These are phyloP conservation scores for Drosophila anomelani DNA, from an alignment of 2,888 invertebrate species.

Conservation along the genomic window DNA sequence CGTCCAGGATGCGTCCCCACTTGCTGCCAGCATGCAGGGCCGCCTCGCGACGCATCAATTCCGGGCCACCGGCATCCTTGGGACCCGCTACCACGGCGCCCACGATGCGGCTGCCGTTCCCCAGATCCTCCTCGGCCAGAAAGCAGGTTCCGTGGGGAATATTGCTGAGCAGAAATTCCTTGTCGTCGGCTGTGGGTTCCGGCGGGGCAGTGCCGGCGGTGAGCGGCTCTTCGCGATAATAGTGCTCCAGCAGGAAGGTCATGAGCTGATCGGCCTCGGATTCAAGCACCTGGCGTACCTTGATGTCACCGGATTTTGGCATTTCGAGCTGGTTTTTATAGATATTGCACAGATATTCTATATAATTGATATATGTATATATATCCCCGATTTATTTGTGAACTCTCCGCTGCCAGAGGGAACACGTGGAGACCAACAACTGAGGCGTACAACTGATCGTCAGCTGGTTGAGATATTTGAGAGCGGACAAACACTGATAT, in stretches of 20 bases:
- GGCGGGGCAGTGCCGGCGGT: constrained; percentile 73
- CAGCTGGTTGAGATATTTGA: not conserved
- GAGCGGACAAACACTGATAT: not conserved
- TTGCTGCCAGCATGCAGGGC: constrained; percentile 65
- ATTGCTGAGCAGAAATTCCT: constrained; percentile 72
- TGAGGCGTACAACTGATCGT: constrained; percentile 5
- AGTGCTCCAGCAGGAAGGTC: constrained; percentile 75
- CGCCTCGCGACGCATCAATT: constrained; percentile 66
- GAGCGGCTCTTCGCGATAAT: constrained; percentile 82
- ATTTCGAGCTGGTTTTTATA: not conserved
- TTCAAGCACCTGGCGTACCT: constrained; percentile 55
- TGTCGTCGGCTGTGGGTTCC: constrained; percentile 73
- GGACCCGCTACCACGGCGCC: constrained; percentile 80
- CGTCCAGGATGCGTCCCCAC: constrained; percentile 74
- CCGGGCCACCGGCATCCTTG: constrained; percentile 65
- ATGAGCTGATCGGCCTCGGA: constrained; percentile 70
- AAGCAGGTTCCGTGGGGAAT: constrained; percentile 72
- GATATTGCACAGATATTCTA: not conserved
- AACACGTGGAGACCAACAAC: constrained; percentile 18
- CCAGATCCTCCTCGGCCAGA: constrained; percentile 27
- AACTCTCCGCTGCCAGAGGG: not conserved
- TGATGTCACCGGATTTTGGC: constrained; percentile 16
- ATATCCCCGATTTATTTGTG: not conserved
- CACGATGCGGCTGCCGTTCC: constrained; percentile 55
- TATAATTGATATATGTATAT: not conserved